These are phyloP conservation scores for Ranitomeya imitator DNA, from an alignment of 2,113 vertebrate genomes.

Conservation along the genomic window DNA sequence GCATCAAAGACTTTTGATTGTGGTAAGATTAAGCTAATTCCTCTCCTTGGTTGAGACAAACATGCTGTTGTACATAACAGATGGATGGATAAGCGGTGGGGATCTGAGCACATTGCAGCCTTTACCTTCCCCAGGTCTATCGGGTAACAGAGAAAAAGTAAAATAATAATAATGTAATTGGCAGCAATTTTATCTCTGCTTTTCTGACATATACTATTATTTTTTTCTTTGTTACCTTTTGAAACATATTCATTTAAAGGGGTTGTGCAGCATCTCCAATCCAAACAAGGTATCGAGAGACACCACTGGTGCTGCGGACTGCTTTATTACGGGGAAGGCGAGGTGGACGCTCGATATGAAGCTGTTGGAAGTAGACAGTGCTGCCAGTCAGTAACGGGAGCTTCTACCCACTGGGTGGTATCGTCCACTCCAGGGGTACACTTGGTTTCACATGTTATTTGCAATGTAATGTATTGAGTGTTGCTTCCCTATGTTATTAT, in stretches of 20 bases:
- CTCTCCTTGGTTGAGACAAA: conserved; percentile 27
- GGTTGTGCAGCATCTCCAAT: no score
- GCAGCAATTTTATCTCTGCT: background rate
- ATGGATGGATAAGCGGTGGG: background rate
- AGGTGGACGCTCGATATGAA: no score
- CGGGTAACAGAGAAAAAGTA: background rate
- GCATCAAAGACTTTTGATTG: conserved; percentile 30
- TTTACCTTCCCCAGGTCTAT: background rate
- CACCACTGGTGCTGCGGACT: no score
- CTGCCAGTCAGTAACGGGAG: no score
- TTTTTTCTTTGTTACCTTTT: background rate
- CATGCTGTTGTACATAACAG: conserved; percentile 38
- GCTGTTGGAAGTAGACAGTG: no score
- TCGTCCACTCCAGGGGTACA: no score
- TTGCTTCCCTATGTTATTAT: no score
- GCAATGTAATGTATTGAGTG: no score
- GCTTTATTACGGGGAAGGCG: no score
- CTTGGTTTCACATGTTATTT: no score
- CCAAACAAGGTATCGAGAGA: no score
- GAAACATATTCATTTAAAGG: background rate
- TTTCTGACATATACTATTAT: background rate
- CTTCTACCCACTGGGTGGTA: no score
- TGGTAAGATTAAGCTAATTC: conserved; percentile 32
- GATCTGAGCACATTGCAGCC: conserved; percentile 35
- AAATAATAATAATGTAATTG: background rate